phyloP scores from a whole-genome alignment of 2,797 vertebrate species.

The Eidolon dupreanum region DNA sequence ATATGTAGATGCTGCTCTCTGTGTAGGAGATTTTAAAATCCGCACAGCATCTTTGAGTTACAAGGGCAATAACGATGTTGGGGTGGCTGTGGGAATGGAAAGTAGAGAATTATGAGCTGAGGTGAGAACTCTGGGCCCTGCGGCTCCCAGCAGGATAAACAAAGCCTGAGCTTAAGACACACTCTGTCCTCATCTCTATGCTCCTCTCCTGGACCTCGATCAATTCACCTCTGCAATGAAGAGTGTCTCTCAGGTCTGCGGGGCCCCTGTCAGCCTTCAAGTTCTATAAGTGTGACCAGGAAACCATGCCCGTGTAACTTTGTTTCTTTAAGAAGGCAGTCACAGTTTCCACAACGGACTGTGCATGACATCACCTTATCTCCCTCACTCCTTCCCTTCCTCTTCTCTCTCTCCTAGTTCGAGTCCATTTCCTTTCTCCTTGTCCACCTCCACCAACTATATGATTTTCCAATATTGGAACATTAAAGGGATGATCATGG shows the following conservation, averaged over 20 bases:
- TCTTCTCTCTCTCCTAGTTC: not conserved
- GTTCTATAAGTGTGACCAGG: too few species aligned
- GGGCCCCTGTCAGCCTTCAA: rapidly evolving
- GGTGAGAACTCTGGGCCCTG: not conserved
- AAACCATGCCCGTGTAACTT: not conserved
- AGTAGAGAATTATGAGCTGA: not conserved
- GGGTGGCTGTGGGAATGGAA: too few species aligned
- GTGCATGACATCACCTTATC: not conserved
- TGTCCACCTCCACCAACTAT: not conserved
- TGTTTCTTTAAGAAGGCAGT: not conserved
- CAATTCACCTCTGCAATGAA: rapidly evolving
- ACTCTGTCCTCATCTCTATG: not conserved
- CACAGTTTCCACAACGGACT: too few species aligned
- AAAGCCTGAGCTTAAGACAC: not conserved
- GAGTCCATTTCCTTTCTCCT: not conserved
- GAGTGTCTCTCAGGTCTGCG: not conserved
- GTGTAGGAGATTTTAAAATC: not conserved
- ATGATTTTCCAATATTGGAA: not conserved
- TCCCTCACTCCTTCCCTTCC: not conserved
- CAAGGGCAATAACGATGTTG: not conserved
- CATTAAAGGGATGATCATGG: rapidly evolving
- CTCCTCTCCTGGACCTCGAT: rapidly evolving
- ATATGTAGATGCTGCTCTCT: not conserved
- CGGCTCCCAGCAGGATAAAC: not conserved
- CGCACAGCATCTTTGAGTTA: too few species aligned